phyloP scores from a whole-genome alignment of 2,888 invertebrate species.

The Hydrotaea cyrtoneurina region DNA sequence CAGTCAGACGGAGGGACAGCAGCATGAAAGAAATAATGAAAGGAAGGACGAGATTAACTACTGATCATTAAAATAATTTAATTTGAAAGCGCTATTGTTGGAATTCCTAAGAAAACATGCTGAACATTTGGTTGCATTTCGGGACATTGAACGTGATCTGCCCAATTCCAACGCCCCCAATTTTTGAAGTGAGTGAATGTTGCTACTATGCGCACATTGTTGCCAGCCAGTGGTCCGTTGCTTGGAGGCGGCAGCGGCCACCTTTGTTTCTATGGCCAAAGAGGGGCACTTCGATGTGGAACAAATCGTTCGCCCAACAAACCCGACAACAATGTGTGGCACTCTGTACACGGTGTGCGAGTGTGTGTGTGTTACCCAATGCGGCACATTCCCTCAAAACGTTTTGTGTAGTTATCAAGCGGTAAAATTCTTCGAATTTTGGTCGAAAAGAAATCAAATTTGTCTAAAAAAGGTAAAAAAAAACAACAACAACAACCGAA shows the following conservation, averaged over 20 bases:
- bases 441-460: conserved; percentile 67
- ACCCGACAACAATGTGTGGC: conserved; percentile 50
- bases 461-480: conserved; percentile 67
- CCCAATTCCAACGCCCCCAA: conserved; percentile 78
- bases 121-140: conserved; percentile 12
- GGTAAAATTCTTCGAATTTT: conserved; percentile 71
- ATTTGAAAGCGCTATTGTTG: conserved; percentile 38
- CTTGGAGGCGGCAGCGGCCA: not conserved
- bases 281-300: conserved; percentile 43
- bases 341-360: no score
- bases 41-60: conserved; percentile 37
- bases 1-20: conserved; percentile 2
- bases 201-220: conserved; percentile 71
- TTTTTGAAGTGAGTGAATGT: conserved; percentile 55
- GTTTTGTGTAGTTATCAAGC: conserved; percentile 60
- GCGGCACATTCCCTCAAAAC: conserved; percentile 69
- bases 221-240: not conserved
- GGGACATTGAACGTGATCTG: conserved; percentile 76
- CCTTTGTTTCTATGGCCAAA: conserved; percentile 21
- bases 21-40: conserved; percentile 8
- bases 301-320: conserved; percentile 45
- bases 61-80: conserved; percentile 36
- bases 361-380: conserved; percentile 27
- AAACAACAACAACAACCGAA: no score
- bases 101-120: conserved; percentile 27